Percentiles rank a stretch among this genome's conserved stretches.
phyloP scores from a whole-genome alignment of 1,140 invertebrate species.

The Drosophila kohkoa region DNA sequence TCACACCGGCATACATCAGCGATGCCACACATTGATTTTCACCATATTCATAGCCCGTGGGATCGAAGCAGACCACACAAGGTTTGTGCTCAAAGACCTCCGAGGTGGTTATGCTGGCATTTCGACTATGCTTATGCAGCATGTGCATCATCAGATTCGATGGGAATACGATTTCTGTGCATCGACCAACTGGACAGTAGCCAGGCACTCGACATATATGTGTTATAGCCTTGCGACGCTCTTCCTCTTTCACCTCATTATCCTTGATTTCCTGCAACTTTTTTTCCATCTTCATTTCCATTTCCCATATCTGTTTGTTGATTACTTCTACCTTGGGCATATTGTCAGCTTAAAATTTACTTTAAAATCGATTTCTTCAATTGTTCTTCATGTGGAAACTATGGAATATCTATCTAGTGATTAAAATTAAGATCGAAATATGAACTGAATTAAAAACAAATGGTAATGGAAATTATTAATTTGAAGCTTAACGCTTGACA shows the following conservation, averaged over 20 bases:
- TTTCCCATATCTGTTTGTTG: slow-evolving; percentile 7
- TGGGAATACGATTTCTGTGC: slow-evolving; percentile 44
- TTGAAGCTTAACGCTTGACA: neutral
- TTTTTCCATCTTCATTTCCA: slow-evolving; percentile 19
- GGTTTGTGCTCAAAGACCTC: slow-evolving; percentile 32
- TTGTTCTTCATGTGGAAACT: neutral
- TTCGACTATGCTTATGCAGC: slow-evolving; percentile 22
- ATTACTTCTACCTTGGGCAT: neutral
- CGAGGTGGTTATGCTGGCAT: neutral
- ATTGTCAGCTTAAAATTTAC: slow-evolving; percentile 9
- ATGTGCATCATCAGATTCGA: slow-evolving; percentile 40
- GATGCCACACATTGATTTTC: slow-evolving; percentile 30
- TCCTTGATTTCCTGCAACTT: slow-evolving; percentile 23
- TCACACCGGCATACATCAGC: slow-evolving; percentile 43
- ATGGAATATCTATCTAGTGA: neutral
- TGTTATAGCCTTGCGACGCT: neutral
- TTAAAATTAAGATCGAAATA: slow-evolving; percentile 2
- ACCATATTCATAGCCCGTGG: neutral
- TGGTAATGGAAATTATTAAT: neutral
- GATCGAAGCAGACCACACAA: slow-evolving; percentile 21
- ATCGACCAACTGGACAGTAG: slow-evolving; percentile 39
- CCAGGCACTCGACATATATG: slow-evolving; percentile 33
- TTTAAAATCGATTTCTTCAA: neutral
- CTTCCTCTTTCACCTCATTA: neutral
- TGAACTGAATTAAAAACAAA: neutral